phyloP scores from a whole-genome alignment of 2,113 vertebrate species.

The Sebastes fasciatus region DNA sequence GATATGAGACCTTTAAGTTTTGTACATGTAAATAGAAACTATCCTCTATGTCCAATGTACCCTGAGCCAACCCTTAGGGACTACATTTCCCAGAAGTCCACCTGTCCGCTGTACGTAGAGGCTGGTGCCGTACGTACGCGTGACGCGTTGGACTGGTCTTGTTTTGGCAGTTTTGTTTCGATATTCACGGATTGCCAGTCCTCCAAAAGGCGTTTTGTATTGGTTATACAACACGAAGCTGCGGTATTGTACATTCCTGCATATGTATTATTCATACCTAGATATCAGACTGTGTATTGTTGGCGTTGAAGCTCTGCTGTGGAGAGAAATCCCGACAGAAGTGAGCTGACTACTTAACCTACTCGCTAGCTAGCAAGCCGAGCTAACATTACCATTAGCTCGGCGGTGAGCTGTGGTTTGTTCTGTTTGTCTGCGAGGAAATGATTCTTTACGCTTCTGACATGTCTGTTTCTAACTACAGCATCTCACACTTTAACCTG shows the following conservation, averaged over 20 bases:
- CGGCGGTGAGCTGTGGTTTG: constrained; percentile 38
- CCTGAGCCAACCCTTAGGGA: not conserved
- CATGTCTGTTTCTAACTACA: not conserved
- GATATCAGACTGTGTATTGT: not conserved
- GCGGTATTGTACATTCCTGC: constrained; percentile 60
- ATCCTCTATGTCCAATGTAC: not conserved
- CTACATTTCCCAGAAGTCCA: constrained; percentile 70
- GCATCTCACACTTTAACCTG: not conserved
- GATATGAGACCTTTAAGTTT: no score
- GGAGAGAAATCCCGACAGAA: constrained; percentile 24
- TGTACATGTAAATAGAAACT: not conserved
- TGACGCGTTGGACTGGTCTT: constrained; percentile 70
- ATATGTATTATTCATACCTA: no score
- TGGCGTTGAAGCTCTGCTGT: not conserved
- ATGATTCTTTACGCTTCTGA: constrained; percentile 29
- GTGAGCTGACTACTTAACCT: constrained; percentile 60
- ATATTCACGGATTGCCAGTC: constrained; percentile 69
- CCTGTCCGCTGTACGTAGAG: not conserved
- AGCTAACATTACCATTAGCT: constrained; percentile 64
- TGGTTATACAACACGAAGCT: constrained; percentile 36
- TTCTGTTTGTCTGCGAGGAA: constrained; percentile 54
- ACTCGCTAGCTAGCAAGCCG: constrained; percentile 58
- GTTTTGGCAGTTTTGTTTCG: constrained; percentile 85
- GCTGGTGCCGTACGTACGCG: constrained; percentile 11
- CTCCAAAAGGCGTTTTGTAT: constrained; percentile 51